Conservation (phyloP, 2,113 vertebrate genomes). For the Zapus hudsonius region DNA sequence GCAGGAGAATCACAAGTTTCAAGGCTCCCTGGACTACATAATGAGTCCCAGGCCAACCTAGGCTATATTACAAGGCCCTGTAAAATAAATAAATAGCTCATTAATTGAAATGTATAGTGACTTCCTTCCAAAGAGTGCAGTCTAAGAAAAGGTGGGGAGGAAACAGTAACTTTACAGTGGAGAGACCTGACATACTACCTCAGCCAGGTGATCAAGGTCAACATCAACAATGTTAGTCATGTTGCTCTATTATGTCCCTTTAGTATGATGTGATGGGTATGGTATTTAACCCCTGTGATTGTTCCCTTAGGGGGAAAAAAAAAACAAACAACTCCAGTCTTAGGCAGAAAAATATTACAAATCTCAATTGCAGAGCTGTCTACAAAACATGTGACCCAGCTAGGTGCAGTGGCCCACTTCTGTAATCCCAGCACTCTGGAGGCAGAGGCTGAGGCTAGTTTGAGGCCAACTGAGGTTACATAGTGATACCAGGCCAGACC, state of each 20-base stretch:
- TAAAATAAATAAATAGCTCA: background rate
- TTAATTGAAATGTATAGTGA: background rate
- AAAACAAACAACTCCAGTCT: background rate
- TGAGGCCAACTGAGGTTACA: background rate
- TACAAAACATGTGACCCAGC: constrained; percentile 9
- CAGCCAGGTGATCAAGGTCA: constrained; percentile 42
- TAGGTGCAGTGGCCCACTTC: background rate
- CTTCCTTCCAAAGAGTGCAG: background rate
- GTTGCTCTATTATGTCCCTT: background rate
- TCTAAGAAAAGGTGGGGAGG: background rate
- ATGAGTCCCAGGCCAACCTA: background rate
- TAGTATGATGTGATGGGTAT: constrained; percentile 47
- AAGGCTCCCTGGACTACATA: background rate
- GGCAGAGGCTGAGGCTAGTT: background rate
- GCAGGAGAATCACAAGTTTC: background rate
- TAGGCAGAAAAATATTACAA: background rate
- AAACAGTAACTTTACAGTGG: constrained; percentile 13
- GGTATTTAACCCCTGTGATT: constrained; percentile 32
- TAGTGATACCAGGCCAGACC: too few relatives aligned
- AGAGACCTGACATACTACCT: constrained; percentile 5
- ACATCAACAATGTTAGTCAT: constrained; percentile 48
- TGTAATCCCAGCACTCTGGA: background rate
- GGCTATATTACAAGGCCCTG: background rate
- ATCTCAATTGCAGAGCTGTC: background rate
- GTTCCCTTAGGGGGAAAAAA: background rate